Percentiles rank a stretch among this genome's conserved stretches.
phyloP scores from a whole-genome alignment of 2,888 invertebrate species.

The Xestia sexstrigata region DNA sequence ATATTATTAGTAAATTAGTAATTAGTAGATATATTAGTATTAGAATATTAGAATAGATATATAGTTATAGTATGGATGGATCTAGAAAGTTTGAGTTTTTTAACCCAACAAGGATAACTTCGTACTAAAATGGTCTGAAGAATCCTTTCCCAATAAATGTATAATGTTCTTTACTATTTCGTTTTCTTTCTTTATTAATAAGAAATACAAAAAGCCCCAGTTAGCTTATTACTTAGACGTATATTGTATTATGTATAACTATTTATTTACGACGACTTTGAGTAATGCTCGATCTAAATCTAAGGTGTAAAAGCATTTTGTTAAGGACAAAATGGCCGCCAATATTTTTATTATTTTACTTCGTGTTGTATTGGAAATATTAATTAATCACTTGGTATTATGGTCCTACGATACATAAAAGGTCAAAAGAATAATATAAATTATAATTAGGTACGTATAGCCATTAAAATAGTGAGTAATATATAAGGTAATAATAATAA shows the following conservation, averaged over 20 bases:
- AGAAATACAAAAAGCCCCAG: neutral
- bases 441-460: conserved; percentile 33
- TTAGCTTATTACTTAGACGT: too few species aligned
- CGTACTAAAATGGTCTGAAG: too few species aligned
- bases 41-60: too few species aligned
- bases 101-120: too few species aligned
- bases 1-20: too few species aligned
- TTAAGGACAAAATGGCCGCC: conserved; percentile 21
- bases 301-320: conserved; percentile 53
- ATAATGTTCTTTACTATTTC: neutral
- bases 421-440: conserved; percentile 47
- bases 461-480: conserved; percentile 37
- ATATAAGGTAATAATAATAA: conserved; percentile 41
- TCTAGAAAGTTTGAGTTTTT: too few species aligned
- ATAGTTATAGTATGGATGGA: too few species aligned
- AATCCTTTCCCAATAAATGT: neutral
- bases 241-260: neutral
- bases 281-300: conserved; percentile 53
- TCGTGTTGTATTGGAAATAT: conserved; percentile 48
- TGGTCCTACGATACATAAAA: conserved; percentile 43
- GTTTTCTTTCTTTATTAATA: neutral
- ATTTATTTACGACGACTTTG: conserved; percentile 37
- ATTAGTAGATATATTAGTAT: too few species aligned
- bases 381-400: conserved; percentile 57
- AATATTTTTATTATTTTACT: conserved; percentile 45